Percentiles rank a stretch among this genome's conserved stretches.
Conservation (phyloP, 2,888 invertebrate genomes). For the Zhuqinia jingwanae region DNA sequence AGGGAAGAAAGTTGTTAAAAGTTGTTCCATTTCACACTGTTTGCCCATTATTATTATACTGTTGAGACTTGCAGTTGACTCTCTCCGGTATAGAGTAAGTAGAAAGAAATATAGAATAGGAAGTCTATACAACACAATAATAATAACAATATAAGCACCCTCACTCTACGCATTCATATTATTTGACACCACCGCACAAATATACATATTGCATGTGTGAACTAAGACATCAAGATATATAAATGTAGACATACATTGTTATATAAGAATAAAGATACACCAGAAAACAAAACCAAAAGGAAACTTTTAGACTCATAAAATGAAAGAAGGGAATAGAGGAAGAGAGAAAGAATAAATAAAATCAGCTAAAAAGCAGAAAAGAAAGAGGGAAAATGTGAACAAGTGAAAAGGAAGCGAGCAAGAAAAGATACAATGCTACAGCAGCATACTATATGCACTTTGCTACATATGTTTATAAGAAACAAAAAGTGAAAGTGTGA, state of each 20-base stretch:
- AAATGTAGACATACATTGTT: not conserved
- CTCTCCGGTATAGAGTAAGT: not conserved
- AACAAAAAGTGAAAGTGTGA: constrained; percentile 44
- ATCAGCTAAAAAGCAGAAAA: constrained; percentile 39
- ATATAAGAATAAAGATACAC: not conserved
- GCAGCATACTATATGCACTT: no score
- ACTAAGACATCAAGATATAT: no score
- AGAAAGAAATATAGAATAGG: constrained; percentile 22
- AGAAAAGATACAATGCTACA: constrained; percentile 32
- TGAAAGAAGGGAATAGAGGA: constrained; percentile 37
- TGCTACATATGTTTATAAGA: not conserved
- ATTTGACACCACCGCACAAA: constrained; percentile 16
- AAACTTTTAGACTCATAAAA: constrained; percentile 58
- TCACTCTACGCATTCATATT: not conserved
- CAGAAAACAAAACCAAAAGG: constrained; percentile 37
- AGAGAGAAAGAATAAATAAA: constrained; percentile 54
- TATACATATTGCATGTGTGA: not conserved
- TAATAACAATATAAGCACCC: not conserved
- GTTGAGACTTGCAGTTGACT: constrained; percentile 62
- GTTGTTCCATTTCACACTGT: constrained; percentile 66
- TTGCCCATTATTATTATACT: constrained; percentile 64
- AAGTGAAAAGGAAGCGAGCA: constrained; percentile 42
- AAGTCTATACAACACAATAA: not conserved
- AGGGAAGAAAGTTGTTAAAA: constrained; percentile 65
- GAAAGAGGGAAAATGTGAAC: constrained; percentile 10